Evolutionary conservation across 2,888 invertebrate species (phyloP).

Genomic region (Isoperla grammatica): DNA sequence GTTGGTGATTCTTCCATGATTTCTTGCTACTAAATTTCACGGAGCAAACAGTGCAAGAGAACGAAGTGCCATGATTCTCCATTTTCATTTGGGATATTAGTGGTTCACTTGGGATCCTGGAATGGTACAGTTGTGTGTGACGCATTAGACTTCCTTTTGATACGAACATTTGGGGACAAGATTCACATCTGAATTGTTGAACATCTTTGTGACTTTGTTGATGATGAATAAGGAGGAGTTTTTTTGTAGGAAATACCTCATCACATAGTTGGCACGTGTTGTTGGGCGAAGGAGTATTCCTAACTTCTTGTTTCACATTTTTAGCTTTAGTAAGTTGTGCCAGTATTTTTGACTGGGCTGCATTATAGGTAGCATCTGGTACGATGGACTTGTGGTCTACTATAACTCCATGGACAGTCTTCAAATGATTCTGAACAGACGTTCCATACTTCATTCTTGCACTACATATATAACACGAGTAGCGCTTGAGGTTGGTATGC

Average conservation of each 20-base stretch:
- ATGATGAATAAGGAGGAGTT: slow-evolving; percentile 12
- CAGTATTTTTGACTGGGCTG: too few relatives aligned
- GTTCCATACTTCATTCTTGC: background rate
- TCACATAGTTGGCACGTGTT: slow-evolving; percentile 6
- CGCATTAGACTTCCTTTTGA: slow-evolving; percentile 9
- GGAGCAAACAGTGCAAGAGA: background rate
- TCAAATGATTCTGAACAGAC: background rate
- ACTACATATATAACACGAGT: background rate
- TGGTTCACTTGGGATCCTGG: too few relatives aligned
- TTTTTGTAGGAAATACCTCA: slow-evolving; percentile 17
- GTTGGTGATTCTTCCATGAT: slow-evolving; percentile 59
- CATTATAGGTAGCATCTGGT: too few relatives aligned
- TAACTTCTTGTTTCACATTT: too few relatives aligned
- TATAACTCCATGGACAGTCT: background rate
- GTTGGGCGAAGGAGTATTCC: background rate
- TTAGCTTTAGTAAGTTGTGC: too few relatives aligned
- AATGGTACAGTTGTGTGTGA: background rate
- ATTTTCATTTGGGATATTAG: too few relatives aligned
- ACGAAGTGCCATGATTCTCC: background rate
- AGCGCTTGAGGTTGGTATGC: background rate
- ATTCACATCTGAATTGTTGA: slow-evolving; percentile 19
- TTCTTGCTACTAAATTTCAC: slow-evolving; percentile 52
- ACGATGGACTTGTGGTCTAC: background rate
- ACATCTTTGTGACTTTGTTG: slow-evolving; percentile 21
- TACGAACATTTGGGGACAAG: slow-evolving; percentile 20